Evolutionary conservation across 2,888 invertebrate genomes (phyloP), one percentile per base, ranked within the genome.

Genomic region (Pyrocoelia pectoralis): DNA sequence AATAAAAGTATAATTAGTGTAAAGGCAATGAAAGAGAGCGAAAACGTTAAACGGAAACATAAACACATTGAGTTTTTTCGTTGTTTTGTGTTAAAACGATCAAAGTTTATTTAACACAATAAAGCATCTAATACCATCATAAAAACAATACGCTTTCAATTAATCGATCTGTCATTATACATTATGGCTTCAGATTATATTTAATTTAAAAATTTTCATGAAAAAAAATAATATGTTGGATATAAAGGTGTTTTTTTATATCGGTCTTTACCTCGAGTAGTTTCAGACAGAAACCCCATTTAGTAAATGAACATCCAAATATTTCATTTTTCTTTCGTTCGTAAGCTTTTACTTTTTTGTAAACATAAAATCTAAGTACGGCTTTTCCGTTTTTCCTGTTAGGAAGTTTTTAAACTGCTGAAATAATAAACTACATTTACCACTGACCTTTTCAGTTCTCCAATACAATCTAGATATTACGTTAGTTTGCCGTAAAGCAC

Each of bases 271-370:
- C 60, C 48, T 54, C 48, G 46, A 54, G 60, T 60, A 48, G 53
- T 60, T 60, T 60, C 41, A 60, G 28, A 40, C 48, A 60, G 33
- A 60, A 54, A 53, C 62, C 61, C 66, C 64, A 65, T 68, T 68
- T 64, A 56, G 59, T 50, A 67, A 68, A 60, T 60, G 68, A 67
- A 67, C 68, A 68, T 68, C 68, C 41, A 59, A 49, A 55, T 59
- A 59, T 64, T 64, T 64, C 57, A 64, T 64, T 59, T 59, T 56
- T 59, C 59, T 58, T 59, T 52, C 28, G 52, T 41, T 54, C 59
- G 49, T 55, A 55, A 59, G 59, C 57, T 49, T 33, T 33, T 24
- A 28, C 55, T 55, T 55, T 55, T 54, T 33, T 33, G 18, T 52
- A 24, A 6, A 24, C 38, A 17, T 52, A 52, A 53, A 43, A 48